Base-by-base conservation (phyloP, 1,140 invertebrate species). In the Dendrolimus kikuchii region DNA sequence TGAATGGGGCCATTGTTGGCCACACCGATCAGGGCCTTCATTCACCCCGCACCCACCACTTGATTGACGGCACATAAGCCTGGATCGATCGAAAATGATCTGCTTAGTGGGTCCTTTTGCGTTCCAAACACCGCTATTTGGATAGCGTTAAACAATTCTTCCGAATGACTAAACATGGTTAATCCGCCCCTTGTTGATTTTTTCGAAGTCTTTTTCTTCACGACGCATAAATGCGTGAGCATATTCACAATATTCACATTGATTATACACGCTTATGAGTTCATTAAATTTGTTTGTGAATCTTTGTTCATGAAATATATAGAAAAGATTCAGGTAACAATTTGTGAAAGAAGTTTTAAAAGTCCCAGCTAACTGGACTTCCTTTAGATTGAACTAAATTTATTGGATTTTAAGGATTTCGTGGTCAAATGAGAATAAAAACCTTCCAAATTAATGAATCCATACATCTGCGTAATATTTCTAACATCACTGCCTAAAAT, bases 91-190 rank as follows among this genome's bases (percentile, higher is more conserved):
- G 60, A 58, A 77, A 81, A 78, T 83, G 76, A 86, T 86, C 77
- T 84, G 80, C 77, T 86, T 81, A 82, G 74, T 77, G 67, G 67
- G 64, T 77, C 69, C 68, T 74, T 75, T 77, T 54, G 62, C 52
- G 64, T 62, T 62, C 47, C 59, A 62, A 70, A 67, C 69, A 66
- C 74, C 77, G 71, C 69, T 86, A 77, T 83, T 84, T 83, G 77
- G 82, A 63, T 77, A 81, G 79, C 69, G 82, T 80, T 84, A 84
- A 86, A 77, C 76, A 82, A 82, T 84, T 77, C 71, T 86, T 86
- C 79, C 81, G 70, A 80, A 57, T 68, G 82, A 86, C 71, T 81
- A 55, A 63, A 55, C 72, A 60, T 60, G 60, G 57, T 76, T 71
- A 79, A 77, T 72, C 64, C 69, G 49, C 60, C 55, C 73, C 74